A percentile compares a stretch with the other conserved stretches of the same genome.
These are phyloP conservation scores for Gobio gobio DNA, from an alignment of 2,113 vertebrate species.

Conservation along the genomic window DNA sequence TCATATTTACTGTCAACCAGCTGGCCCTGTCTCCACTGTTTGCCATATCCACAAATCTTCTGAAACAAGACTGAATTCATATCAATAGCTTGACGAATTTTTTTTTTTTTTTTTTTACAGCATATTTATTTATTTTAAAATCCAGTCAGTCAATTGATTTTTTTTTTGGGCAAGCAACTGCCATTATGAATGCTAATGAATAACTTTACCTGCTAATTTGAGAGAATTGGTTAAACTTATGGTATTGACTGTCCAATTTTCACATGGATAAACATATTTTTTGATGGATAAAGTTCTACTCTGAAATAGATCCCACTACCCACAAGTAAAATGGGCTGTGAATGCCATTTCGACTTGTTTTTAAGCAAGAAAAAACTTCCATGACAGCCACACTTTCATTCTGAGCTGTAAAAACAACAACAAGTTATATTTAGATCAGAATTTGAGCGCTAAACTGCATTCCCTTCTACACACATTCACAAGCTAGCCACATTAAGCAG, in stretches of 20 bases:
- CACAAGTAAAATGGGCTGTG: neutral
- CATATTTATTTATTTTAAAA: too few species aligned
- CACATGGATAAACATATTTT: too few species aligned
- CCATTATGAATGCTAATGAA: too few species aligned
- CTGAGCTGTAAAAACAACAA: conserved; percentile 46
- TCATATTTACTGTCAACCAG: conserved; percentile 67
- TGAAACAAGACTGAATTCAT: conserved; percentile 26
- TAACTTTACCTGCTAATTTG: too few species aligned
- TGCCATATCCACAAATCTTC: conserved; percentile 58
- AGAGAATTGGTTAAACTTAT: too few species aligned
- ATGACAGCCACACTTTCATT: conserved; percentile 12
- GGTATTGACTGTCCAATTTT: too few species aligned
- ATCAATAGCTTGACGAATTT: neutral
- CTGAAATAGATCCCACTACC: neutral
- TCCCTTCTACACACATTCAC: conserved; percentile 44
- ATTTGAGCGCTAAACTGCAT: conserved; percentile 4
- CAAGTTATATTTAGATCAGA: conserved; percentile 36
- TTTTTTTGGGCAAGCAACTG: too few species aligned
- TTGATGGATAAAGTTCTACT: neutral
- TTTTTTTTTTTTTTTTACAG: too few species aligned
- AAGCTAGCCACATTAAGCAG: conserved; percentile 68
- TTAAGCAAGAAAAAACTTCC: neutral
- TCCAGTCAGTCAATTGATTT: too few species aligned
- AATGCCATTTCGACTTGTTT: neutral
- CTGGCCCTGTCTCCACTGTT: conserved; percentile 66